Percentiles rank a stretch among this genome's conserved stretches.
phyloP scores from a whole-genome alignment of 2,113 vertebrate species.

The Phyllopteryx taeniolatus region DNA sequence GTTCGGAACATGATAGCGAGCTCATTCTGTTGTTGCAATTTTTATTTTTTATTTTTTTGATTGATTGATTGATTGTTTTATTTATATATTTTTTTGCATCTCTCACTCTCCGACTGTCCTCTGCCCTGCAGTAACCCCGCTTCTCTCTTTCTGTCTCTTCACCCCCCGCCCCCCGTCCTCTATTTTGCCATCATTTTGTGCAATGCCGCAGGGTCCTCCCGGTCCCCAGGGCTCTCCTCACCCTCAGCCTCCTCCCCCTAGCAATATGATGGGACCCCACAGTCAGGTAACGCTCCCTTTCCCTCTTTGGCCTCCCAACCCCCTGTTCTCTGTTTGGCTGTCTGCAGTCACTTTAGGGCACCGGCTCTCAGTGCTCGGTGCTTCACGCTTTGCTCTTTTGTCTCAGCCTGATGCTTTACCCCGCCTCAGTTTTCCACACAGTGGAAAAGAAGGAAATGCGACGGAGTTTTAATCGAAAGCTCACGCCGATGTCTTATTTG shows the following conservation, averaged over 20 bases:
- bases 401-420: slow-evolving; percentile 51
- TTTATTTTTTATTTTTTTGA: slow-evolving; percentile 32
- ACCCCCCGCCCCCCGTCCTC: slow-evolving; percentile 11
- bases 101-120: slow-evolving; percentile 50
- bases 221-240: slow-evolving; percentile 99
- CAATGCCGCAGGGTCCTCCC: slow-evolving; percentile 93
- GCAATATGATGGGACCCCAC: slow-evolving; percentile 99
- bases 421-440: slow-evolving; percentile 24
- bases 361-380: slow-evolving; percentile 31
- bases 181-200: slow-evolving; percentile 65
- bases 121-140: slow-evolving; percentile 65
- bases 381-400: slow-evolving; percentile 61
- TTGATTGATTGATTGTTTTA: too few relatives aligned
- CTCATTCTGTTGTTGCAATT: slow-evolving; percentile 25
- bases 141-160: slow-evolving; percentile 51
- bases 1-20: slow-evolving; percentile 33
- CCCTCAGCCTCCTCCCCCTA: slow-evolving; percentile 98
- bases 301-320: slow-evolving; percentile 21
- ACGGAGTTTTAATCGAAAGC: not conserved
- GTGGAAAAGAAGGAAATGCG: not conserved
- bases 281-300: slow-evolving; percentile 87
- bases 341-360: slow-evolving; percentile 46
- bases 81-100: slow-evolving; percentile 39
- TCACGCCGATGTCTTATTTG: slow-evolving; percentile 51
- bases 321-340: slow-evolving; percentile 31